Percentiles rank a stretch among this genome's conserved stretches.
phyloP scores from a whole-genome alignment of 2,797 vertebrate genomes.

The Peromyscus nudipes region DNA sequence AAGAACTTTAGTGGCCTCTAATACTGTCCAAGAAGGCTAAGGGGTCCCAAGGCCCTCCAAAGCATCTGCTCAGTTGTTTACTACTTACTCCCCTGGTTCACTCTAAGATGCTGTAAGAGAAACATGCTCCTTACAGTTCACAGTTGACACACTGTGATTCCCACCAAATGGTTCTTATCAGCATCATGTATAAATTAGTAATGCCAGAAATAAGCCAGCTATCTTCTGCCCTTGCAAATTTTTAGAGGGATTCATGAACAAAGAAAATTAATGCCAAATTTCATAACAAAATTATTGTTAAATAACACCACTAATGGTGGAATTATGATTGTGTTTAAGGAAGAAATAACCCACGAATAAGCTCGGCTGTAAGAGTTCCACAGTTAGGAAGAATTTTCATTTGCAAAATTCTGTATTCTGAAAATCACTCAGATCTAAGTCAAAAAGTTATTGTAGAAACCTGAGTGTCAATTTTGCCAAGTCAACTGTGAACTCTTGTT shows the following conservation, averaged over 20 bases:
- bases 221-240: not conserved
- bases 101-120: not conserved
- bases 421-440: not conserved
- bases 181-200: not conserved
- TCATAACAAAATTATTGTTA: not conserved
- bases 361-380: not conserved
- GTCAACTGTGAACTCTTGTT: not conserved
- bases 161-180: not conserved
- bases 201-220: not conserved
- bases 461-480: not conserved
- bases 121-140: not conserved
- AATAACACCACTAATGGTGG: not conserved
- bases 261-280: not conserved
- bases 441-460: not conserved
- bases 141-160: not conserved
- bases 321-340: not conserved
- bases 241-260: not conserved
- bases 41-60: too few relatives aligned
- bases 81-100: not conserved
- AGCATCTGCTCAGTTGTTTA: not conserved
- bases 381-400: not conserved
- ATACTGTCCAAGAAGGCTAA: too few relatives aligned
- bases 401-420: not conserved
- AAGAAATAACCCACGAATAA: not conserved
- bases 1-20: not conserved